phyloP scores from a whole-genome alignment of 1,140 invertebrate genomes.

The Leptinotarsa undecemlineata region DNA sequence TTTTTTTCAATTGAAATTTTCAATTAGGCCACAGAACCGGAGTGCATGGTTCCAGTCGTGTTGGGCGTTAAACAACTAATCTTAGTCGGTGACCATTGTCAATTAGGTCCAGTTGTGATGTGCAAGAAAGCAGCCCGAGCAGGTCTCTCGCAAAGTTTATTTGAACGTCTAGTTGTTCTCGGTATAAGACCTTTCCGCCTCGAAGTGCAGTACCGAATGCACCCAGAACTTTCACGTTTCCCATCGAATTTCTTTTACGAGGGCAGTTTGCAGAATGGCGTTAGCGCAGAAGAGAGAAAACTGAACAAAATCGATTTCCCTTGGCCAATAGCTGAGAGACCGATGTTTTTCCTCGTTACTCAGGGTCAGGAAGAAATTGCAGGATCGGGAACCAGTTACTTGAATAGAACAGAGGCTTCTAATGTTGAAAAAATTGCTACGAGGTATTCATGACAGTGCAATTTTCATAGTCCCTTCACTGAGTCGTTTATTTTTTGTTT shows the following conservation, averaged over 20 bases:
- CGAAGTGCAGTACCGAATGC: conserved; percentile 99
- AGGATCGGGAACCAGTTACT: conserved; percentile 95
- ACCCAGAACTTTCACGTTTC: conserved; percentile 94
- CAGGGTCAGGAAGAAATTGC: conserved; percentile 99
- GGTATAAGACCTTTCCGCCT: conserved; percentile 93
- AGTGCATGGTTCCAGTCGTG: conserved; percentile 95
- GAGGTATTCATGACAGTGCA: conserved; percentile 39
- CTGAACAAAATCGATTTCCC: conserved; percentile 94
- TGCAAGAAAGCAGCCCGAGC: conserved; percentile 98
- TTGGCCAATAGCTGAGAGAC: conserved; percentile 94
- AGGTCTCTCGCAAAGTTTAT: conserved; percentile 95
- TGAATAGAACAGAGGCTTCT: conserved; percentile 97
- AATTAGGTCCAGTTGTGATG: conserved; percentile 98
- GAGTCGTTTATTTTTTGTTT: conserved; percentile 11
- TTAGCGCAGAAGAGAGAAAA: conserved; percentile 92
- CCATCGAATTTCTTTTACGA: conserved; percentile 99
- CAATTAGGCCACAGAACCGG: conserved; percentile 68
- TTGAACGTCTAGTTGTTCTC: conserved; percentile 95
- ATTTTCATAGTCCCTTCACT: not conserved
- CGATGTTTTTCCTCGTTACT: conserved; percentile 99
- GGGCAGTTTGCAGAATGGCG: conserved; percentile 93
- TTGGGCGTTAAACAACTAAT: conserved; percentile 95
- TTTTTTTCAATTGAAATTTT: not conserved
- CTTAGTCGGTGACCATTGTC: conserved; percentile 98
- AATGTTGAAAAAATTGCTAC: conserved; percentile 98